phyloP scores from a whole-genome alignment of 1,140 invertebrate species.

The Sycophila sp. region DNA sequence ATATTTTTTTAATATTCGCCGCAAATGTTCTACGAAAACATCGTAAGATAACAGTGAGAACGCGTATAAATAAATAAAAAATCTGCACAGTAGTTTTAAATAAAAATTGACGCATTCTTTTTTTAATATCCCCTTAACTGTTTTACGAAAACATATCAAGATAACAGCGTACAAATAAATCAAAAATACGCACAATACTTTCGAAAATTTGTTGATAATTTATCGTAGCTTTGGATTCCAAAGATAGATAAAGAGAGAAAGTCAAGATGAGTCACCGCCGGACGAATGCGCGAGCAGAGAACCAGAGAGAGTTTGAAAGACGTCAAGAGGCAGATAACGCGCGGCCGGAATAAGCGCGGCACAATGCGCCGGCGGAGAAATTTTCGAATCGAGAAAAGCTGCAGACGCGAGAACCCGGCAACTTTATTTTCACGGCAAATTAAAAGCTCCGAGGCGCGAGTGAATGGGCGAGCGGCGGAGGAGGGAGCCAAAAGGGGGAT shows the following conservation, averaged over 20 bases:
- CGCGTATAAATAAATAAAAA: no score
- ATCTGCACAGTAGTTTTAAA: no score
- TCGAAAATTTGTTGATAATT: no score
- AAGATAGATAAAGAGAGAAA: conserved; percentile 30
- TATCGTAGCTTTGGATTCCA: conserved; percentile 2
- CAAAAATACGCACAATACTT: no score
- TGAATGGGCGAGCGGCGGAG: conserved; percentile 1
- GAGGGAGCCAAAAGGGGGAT: neutral
- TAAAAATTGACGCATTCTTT: no score
- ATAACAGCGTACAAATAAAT: no score
- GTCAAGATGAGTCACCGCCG: conserved; percentile 18
- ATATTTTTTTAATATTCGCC: no score
- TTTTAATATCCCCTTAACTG: no score
- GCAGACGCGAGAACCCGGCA: neutral
- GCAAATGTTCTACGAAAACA: no score
- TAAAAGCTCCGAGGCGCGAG: neutral
- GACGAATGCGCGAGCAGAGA: conserved; percentile 11
- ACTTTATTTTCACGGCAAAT: neutral
- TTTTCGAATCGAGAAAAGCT: neutral
- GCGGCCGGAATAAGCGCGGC: neutral
- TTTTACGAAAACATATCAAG: no score
- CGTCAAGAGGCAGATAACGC: neutral
- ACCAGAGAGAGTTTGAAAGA: conserved; percentile 25
- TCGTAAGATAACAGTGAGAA: no score
- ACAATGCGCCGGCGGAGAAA: neutral